Evolutionary conservation across 2,888 invertebrate species (phyloP), one percentile per base, ranked within the genome.

Genomic region (Megalurothrips usitatus): DNA sequence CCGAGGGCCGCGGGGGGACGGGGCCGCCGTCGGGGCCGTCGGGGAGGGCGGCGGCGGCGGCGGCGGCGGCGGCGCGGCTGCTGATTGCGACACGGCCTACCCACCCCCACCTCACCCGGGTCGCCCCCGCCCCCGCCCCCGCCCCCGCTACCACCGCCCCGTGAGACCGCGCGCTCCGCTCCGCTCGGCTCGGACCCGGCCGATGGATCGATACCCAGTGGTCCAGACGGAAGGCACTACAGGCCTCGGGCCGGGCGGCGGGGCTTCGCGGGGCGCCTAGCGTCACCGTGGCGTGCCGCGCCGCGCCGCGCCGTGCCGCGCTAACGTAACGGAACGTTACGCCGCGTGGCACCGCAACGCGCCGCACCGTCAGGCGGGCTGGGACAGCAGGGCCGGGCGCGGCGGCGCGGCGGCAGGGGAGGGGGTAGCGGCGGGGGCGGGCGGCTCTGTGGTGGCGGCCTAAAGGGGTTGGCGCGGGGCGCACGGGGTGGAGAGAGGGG

Each of bases 11-110:
- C 58, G 58, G 17, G 58, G 58, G 58, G 58, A 6, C 14, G 19
- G 58, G 17, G 58, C 19, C 14, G 19, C 58, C 58, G 58, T 6
- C 58, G 58, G 58, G 14, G 17, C 14, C 58, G 58, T 14, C 68
- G 68, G 11, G 26, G 26, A 23, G 26, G 68, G 68, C 26, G 23
- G 26, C 10, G 26, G 68, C 23, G n/a, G 23, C n/a, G 23, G 68
- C 9, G 23, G 63, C 9, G 68, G 68, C 12, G 68, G 68, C 9
- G 68, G 68, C 58, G 10, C 68, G 34, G 34, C 34, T 43, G 68
- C 68, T 75, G 68, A 75, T 75, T 75, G 68, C 68, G 68, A 75
- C 68, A 75, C 68, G 68, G 68, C 68, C 68, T 75, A 12, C 68
- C 23, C 68, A 23, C 26, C 26, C 34, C 68, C 23, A 75, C 26